These are phyloP conservation scores for Ophion ellenae DNA, from an alignment of 2,888 invertebrate genomes.

Conservation along the genomic window DNA sequence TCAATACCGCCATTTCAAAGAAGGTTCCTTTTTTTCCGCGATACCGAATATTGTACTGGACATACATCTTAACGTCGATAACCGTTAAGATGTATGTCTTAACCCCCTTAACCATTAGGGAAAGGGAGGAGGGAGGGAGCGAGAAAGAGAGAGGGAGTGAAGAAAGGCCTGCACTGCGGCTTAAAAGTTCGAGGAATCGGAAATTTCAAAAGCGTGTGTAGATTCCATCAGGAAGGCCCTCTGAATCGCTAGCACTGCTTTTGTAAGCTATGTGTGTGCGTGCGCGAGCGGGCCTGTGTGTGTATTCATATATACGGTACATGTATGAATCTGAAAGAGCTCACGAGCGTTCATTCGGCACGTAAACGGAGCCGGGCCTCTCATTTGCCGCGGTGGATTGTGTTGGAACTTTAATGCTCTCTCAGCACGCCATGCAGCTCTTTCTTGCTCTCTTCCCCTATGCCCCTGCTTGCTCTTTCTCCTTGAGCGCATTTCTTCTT, in stretches of 20 bases:
- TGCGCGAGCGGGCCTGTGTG: not conserved
- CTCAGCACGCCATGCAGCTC: constrained; percentile 76
- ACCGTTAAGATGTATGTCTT: not conserved
- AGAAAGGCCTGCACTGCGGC: constrained; percentile 65
- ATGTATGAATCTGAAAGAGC: constrained; percentile 66
- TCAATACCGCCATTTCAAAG: too few relatives aligned
- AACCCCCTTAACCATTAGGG: not conserved
- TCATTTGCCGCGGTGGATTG: constrained; percentile 81
- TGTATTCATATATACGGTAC: constrained; percentile 18
- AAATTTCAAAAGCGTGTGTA: constrained; percentile 81
- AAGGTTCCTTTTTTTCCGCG: not conserved
- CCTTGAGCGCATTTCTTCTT: constrained; percentile 65
- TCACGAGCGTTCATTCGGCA: constrained; percentile 74
- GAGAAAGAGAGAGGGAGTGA: not conserved
- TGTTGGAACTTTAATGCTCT: constrained; percentile 78
- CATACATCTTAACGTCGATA: not conserved
- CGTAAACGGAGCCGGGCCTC: constrained; percentile 76
- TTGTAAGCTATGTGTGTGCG: constrained; percentile 41
- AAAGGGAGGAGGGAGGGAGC: not conserved
- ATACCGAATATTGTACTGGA: not conserved
- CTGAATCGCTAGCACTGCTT: constrained; percentile 55
- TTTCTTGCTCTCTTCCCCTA: constrained; percentile 36
- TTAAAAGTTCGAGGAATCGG: constrained; percentile 79
- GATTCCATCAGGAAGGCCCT: constrained; percentile 76
- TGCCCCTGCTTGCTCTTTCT: constrained; percentile 26